Evolutionary conservation across 2,797 vertebrate genomes (phyloP).

Genomic region (Graptemys geographica): DNA sequence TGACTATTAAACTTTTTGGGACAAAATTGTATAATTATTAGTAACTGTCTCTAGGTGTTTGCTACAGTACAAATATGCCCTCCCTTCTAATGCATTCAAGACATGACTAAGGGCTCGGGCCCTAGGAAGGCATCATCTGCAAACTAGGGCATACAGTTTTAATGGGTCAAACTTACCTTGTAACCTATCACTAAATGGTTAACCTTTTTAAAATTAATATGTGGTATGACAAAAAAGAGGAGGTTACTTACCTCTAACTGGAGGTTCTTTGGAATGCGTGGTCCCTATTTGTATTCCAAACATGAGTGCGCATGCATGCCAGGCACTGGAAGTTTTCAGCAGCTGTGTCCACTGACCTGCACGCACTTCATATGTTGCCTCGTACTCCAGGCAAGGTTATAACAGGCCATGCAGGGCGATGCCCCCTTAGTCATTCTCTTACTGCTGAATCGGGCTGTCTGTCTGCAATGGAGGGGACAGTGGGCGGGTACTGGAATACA

Average conservation of each 20-base stretch:
- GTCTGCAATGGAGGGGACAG: not conserved
- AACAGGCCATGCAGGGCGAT: not conserved
- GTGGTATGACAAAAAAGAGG: not conserved
- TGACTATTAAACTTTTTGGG: accelerated
- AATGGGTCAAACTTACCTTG: accelerated
- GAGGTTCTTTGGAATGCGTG: not conserved
- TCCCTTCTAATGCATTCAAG: not conserved
- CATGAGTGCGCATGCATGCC: not conserved
- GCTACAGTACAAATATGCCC: accelerated
- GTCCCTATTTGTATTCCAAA: not conserved
- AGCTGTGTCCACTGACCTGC: not conserved
- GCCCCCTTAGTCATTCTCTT: not conserved
- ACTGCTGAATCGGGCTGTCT: not conserved
- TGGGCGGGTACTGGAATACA: not conserved
- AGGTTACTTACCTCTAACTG: not conserved
- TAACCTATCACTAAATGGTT: accelerated
- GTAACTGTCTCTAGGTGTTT: accelerated
- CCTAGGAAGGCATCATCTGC: not conserved
- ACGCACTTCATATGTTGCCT: not conserved
- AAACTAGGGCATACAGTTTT: accelerated
- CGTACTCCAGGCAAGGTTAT: not conserved
- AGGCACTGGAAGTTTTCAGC: not conserved
- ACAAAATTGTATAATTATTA: accelerated
- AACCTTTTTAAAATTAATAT: accelerated
- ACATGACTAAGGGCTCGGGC: not conserved